Conservation (phyloP, 2,888 invertebrate genomes). For the Lepidochitona cinerea region DNA sequence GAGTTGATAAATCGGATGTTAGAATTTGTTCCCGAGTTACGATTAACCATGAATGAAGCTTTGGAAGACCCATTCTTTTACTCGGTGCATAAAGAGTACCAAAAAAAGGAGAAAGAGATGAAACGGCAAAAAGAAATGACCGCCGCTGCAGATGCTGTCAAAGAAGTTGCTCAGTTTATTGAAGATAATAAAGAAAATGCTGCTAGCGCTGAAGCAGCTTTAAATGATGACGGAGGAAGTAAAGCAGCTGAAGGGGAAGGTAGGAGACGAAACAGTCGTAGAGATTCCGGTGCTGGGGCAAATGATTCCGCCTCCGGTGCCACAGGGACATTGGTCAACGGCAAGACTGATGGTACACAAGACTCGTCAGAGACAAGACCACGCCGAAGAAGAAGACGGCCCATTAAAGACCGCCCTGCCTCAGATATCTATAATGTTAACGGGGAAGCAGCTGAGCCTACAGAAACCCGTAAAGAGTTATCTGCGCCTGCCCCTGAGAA, state of each 20-base stretch:
- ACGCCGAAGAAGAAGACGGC: background rate
- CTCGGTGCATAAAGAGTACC: background rate
- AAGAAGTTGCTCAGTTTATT: background rate
- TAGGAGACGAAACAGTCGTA: background rate
- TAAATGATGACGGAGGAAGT: background rate
- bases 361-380: background rate
- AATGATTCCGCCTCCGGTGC: background rate
- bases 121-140: background rate
- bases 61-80: conserved; percentile 92
- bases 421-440: background rate
- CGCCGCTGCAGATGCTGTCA: background rate
- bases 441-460: background rate
- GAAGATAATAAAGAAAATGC: background rate
- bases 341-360: background rate
- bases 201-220: background rate
- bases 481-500: no score
- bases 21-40: conserved; percentile 94
- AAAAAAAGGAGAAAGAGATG: background rate
- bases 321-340: background rate
- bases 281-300: background rate
- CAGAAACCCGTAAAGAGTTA: no score
- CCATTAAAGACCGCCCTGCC: background rate
- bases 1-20: conserved; percentile 96
- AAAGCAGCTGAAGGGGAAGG: background rate
- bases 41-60: conserved; percentile 90